A percentile compares a stretch with the other conserved stretches of the same genome.
Evolutionary conservation across 2,113 vertebrate species (phyloP).

Genomic region (Silurus meridionalis): DNA sequence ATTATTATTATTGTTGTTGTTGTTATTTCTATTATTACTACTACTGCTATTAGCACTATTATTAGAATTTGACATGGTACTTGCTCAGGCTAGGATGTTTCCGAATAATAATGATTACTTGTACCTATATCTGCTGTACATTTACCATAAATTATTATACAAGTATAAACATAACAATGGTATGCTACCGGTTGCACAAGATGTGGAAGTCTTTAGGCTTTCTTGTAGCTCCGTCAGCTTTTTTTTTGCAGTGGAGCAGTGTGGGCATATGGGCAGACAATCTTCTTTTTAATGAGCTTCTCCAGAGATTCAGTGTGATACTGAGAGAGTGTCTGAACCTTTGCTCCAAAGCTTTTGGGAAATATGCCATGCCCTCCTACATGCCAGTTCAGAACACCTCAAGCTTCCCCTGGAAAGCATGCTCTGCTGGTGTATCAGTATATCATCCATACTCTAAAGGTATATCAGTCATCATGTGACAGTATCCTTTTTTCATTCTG

Average conservation of each 20-base stretch:
- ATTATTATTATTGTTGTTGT: too few species aligned
- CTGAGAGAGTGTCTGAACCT: background rate
- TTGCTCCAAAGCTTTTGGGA: slow-evolving; percentile 27
- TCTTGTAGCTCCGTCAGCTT: slow-evolving; percentile 38
- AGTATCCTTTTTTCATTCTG: background rate
- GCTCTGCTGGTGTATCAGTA: slow-evolving; percentile 3
- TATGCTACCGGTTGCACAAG: background rate
- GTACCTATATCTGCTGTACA: background rate
- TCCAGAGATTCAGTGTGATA: background rate
- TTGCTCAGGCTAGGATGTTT: too few species aligned
- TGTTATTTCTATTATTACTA: too few species aligned
- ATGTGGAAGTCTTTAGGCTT: background rate
- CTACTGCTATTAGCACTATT: too few species aligned
- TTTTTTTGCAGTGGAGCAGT: slow-evolving; percentile 37
- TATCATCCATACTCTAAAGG: too few species aligned
- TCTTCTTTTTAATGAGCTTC: background rate
- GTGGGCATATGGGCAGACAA: slow-evolving; percentile 26
- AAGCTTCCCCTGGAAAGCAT: slow-evolving; percentile 22
- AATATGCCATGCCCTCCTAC: slow-evolving; percentile 21
- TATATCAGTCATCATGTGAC: slow-evolving; percentile 15
- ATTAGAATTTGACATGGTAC: too few species aligned
- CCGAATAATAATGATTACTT: background rate
- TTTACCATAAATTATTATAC: background rate
- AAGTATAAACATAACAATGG: background rate
- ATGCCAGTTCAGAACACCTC: slow-evolving; percentile 25